Evolutionary conservation across 2,113 vertebrate genomes (phyloP), one percentile per base, ranked within the genome.

Genomic region (Dissostichus mawsoni): DNA sequence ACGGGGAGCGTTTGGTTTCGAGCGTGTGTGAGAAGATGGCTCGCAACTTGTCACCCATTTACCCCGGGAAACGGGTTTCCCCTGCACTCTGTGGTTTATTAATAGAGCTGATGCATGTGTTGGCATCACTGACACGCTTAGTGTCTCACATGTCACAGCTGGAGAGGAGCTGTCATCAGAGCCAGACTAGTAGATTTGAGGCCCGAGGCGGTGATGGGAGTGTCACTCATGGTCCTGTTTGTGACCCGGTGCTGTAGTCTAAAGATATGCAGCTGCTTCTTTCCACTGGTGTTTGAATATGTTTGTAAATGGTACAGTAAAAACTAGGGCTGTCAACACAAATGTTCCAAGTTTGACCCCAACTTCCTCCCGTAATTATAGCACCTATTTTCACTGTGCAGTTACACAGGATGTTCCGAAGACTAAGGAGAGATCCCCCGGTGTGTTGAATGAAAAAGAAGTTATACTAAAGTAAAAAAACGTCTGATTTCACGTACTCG

Each of bases 91-190:
- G 51, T 47, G 64, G 53, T 82, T 85, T 89, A 93, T 89, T 87
- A 81, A 91, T 85, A 81, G 82, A 74, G 71, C 72, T 47, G 25
- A 61, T 47, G 74, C 36, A 44, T 58, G 79, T 50, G 20, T 62
- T 64, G 5, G 75, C 73, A 73, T 83, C 78, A 66, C 29, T 80
- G 81, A 76, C 86, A 81, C 25, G 55, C 82, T 79, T 88, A 58
- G 85, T 78, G 78, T 92, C 89, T 87, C 89, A 84, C 76, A 85
- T 82, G 87, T 88, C 89, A 87, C 57, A 50, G 71, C 18, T 57
- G 69, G 55, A 81, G 85, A 92, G 68, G 44, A 74, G 76, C 73
- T 82, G 83, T 89, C 83, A 76, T 89, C 78, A 66, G 47, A 82
- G 69, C 44, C 68, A 16, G 79, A 16, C 64, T 78, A 75, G 92